Conservation (phyloP, 2,113 vertebrate species). For the Platysternon megacephalum region DNA sequence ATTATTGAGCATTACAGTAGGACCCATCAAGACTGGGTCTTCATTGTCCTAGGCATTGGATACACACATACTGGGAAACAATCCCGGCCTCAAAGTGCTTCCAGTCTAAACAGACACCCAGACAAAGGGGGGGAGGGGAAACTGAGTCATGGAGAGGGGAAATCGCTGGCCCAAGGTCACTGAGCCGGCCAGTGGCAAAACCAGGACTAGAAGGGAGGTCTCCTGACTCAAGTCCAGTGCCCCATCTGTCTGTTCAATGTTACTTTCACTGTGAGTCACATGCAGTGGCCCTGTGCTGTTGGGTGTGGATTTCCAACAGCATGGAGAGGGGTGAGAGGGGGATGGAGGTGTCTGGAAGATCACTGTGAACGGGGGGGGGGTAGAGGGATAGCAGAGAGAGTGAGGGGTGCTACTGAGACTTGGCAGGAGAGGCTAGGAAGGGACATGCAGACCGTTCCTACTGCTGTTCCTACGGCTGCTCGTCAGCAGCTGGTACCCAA, state of each 20-base stretch:
- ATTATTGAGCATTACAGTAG: not conserved
- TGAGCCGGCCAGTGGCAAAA: not conserved
- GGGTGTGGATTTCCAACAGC: not conserved
- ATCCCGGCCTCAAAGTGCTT: not conserved
- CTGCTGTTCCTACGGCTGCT: too few species aligned
- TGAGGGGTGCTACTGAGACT: too few species aligned
- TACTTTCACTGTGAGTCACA: not conserved
- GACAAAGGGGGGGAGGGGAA: fast-evolving
- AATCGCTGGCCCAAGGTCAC: not conserved
- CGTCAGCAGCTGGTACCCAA: too few species aligned
- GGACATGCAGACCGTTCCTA: too few species aligned
- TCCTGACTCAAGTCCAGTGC: not conserved
- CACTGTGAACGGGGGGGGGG: too few species aligned
- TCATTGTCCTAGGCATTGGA: not conserved
- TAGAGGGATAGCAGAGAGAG: too few species aligned
- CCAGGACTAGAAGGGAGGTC: not conserved
- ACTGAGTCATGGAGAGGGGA: not conserved
- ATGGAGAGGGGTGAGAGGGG: not conserved
- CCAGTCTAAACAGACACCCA: not conserved
- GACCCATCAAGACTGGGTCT: not conserved
- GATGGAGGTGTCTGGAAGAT: not conserved
- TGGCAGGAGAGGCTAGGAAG: too few species aligned
- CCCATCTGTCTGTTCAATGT: not conserved
- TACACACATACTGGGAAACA: not conserved
- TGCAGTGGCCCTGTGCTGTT: not conserved